phyloP scores from a whole-genome alignment of 2,113 vertebrate species.

The Nestor notabilis region DNA sequence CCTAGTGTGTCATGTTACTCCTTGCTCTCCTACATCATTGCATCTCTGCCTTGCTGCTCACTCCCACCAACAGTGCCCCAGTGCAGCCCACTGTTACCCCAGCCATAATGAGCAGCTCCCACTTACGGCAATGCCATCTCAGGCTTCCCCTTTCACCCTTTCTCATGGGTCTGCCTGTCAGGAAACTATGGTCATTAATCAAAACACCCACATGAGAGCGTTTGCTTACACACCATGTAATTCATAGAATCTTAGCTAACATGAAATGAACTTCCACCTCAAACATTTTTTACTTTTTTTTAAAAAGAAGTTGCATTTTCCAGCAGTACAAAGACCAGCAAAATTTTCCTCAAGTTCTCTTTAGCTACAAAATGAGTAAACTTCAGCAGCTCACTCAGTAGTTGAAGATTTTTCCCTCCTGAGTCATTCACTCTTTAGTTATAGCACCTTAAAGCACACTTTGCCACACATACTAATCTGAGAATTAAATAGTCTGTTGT shows the following conservation, averaged over 20 bases:
- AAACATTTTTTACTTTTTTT: background rate
- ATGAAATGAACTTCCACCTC: background rate
- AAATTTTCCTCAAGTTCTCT: background rate
- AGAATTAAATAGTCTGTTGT: background rate
- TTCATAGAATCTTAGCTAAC: background rate
- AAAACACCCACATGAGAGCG: rapidly evolving
- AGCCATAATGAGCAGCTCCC: background rate
- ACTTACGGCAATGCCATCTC: no score
- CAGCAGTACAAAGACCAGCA: background rate
- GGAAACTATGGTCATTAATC: background rate
- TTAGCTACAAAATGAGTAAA: background rate
- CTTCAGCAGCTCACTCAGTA: background rate
- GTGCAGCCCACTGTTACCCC: background rate
- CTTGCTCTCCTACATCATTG: rapidly evolving
- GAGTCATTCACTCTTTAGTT: background rate
- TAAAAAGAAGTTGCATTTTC: background rate
- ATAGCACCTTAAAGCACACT: background rate
- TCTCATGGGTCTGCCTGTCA: rapidly evolving
- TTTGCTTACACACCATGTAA: rapidly evolving
- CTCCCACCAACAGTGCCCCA: background rate
- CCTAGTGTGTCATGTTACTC: rapidly evolving
- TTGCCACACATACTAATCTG: background rate
- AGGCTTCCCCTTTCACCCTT: background rate
- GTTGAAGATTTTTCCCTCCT: background rate
- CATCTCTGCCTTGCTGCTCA: background rate